A percentile compares a stretch with the other conserved stretches of the same genome.
These are phyloP conservation scores for Geotrupes spiniger DNA, from an alignment of 2,888 invertebrate genomes.

Conservation along the genomic window DNA sequence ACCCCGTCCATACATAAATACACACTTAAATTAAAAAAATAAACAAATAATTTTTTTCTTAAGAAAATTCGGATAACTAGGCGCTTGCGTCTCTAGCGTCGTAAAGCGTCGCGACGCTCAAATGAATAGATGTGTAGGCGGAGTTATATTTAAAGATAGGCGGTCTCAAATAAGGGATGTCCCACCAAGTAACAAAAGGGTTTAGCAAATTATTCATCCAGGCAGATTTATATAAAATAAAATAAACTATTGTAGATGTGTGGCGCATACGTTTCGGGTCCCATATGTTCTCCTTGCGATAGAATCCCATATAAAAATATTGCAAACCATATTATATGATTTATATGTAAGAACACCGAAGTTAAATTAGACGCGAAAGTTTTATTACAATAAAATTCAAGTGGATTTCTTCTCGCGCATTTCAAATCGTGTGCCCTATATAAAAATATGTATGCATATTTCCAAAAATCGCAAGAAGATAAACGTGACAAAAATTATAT, in stretches of 20 bases:
- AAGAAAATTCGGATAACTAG: constrained; percentile 16
- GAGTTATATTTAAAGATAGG: constrained; percentile 45
- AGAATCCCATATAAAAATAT: constrained; percentile 15
- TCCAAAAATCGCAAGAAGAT: no score
- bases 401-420: no score
- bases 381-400: no score
- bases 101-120: constrained; percentile 37
- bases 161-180: constrained; percentile 46
- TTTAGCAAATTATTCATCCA: constrained; percentile 50
- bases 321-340: constrained; percentile 1
- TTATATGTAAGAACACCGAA: no score
- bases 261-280: constrained; percentile 34
- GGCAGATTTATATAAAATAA: constrained; percentile 45
- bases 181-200: constrained; percentile 47
- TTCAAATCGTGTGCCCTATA: no score
- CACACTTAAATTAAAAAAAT: neutral
- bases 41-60: constrained; percentile 14
- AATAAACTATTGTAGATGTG: constrained; percentile 39
- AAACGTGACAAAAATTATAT: no score
- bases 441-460: no score
- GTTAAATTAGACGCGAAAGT: no score
- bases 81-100: constrained; percentile 39
- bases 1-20: neutral
- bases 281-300: constrained; percentile 35
- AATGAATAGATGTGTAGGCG: constrained; percentile 48